Evolutionary conservation across 2,113 vertebrate species (phyloP).

Genomic region (Cottus gobio): DNA sequence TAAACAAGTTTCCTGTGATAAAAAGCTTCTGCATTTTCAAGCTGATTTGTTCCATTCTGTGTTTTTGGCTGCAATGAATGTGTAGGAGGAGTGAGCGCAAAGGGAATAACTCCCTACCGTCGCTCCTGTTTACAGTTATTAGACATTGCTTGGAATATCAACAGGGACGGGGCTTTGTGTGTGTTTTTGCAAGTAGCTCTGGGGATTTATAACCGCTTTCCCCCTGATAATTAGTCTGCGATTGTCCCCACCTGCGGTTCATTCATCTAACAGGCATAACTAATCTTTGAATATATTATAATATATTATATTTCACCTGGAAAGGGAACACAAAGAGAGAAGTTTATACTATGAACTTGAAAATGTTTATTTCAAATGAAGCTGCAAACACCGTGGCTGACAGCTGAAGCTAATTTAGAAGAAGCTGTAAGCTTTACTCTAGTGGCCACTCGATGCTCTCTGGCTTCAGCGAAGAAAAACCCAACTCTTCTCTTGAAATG

Average conservation of each 20-base stretch:
- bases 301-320: too few species aligned
- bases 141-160: constrained; percentile 28
- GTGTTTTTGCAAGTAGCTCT: constrained; percentile 8
- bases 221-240: constrained; percentile 3
- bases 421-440: neutral
- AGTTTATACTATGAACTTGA: neutral
- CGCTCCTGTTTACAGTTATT: constrained; percentile 54
- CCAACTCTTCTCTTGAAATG: neutral
- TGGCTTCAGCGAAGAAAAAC: neutral
- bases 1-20: constrained; percentile 34
- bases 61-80: constrained; percentile 39
- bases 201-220: constrained; percentile 11
- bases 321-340: too few species aligned
- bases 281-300: too few species aligned
- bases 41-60: constrained; percentile 17
- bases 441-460: neutral
- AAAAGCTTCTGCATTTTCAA: constrained; percentile 29
- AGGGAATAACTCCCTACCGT: constrained; percentile 35
- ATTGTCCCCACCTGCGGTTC: constrained; percentile 28
- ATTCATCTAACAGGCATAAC: neutral
- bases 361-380: neutral
- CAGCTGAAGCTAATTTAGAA: neutral
- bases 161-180: neutral
- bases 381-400: neutral
- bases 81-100: constrained; percentile 41